These are phyloP conservation scores for Clarias laeviceps DNA, from an alignment of 2,797 vertebrate genomes.

Conservation along the genomic window DNA sequence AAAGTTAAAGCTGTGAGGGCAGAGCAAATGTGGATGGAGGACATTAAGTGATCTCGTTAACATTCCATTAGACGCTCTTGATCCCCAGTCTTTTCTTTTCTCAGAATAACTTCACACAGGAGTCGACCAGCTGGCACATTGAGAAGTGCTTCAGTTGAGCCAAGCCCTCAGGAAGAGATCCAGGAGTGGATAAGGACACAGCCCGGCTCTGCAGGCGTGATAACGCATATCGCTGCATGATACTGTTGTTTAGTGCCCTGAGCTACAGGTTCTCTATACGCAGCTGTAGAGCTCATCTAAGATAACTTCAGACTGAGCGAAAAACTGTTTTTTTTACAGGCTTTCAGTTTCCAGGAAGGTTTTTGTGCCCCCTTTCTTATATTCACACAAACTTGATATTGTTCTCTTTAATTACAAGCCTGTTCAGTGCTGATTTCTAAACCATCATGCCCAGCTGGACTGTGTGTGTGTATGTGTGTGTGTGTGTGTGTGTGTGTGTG, in stretches of 20 bases:
- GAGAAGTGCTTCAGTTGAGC: conserved; percentile 22
- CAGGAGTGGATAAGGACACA: conserved; percentile 27
- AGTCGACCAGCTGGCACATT: conserved; percentile 58
- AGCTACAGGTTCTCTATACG: neutral
- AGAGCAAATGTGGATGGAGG: conserved; percentile 61
- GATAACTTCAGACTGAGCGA: neutral
- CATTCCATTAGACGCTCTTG: conserved; percentile 74
- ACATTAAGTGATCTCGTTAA: conserved; percentile 79
- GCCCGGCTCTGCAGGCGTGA: conserved; percentile 39
- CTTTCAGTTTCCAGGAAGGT: neutral
- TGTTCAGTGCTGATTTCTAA: neutral
- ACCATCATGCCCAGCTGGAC: neutral
- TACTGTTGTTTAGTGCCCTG: conserved; percentile 20
- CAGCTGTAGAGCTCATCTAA: neutral
- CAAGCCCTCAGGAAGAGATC: conserved; percentile 33
- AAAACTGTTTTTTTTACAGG: neutral
- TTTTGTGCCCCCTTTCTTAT: neutral
- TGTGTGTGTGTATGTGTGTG: conserved; percentile 8
- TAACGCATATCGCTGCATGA: neutral
- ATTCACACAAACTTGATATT: neutral
- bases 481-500: neutral
- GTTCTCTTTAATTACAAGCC: neutral
- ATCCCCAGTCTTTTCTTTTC: conserved; percentile 54
- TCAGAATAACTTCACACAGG: conserved; percentile 58
- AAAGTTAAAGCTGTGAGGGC: conserved; percentile 53